These are phyloP conservation scores for Agonopterix arenella DNA, from an alignment of 2,888 invertebrate genomes.

Conservation along the genomic window DNA sequence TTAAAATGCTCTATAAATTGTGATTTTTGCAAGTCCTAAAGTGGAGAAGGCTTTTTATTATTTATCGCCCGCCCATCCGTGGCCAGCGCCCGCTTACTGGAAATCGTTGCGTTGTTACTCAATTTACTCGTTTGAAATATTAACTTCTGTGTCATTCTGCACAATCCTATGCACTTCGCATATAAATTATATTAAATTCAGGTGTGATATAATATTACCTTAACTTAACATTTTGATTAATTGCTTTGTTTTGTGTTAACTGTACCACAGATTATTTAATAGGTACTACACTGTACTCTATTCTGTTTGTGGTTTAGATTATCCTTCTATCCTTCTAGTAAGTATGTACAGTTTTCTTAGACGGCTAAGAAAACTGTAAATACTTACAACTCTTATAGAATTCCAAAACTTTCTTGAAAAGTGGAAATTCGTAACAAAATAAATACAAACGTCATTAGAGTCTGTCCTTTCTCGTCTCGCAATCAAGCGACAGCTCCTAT, in stretches of 20 bases:
- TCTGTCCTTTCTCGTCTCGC: slow-evolving; percentile 36
- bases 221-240: too few relatives aligned
- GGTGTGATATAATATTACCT: too few relatives aligned
- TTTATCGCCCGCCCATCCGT: slow-evolving; percentile 64
- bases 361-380: too few relatives aligned
- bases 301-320: too few relatives aligned
- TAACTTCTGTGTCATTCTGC: slow-evolving; percentile 27
- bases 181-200: too few relatives aligned
- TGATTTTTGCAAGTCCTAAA: slow-evolving; percentile 78
- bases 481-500: slow-evolving; percentile 53
- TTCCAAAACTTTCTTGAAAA: slow-evolving; percentile 17
- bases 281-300: too few relatives aligned
- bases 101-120: slow-evolving; percentile 71
- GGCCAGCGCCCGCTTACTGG: slow-evolving; percentile 64
- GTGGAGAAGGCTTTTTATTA: slow-evolving; percentile 76
- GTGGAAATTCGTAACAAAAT: slow-evolving; percentile 43
- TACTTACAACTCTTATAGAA: not conserved
- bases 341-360: too few relatives aligned
- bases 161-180: slow-evolving; percentile 2
- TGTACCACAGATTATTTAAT: too few relatives aligned
- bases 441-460: slow-evolving; percentile 52
- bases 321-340: too few relatives aligned
- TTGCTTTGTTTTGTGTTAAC: too few relatives aligned
- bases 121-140: slow-evolving; percentile 69
- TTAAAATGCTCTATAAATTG: slow-evolving; percentile 77